Conservation (phyloP, 2,797 vertebrate genomes). For the Vespertilio murinus region DNA sequence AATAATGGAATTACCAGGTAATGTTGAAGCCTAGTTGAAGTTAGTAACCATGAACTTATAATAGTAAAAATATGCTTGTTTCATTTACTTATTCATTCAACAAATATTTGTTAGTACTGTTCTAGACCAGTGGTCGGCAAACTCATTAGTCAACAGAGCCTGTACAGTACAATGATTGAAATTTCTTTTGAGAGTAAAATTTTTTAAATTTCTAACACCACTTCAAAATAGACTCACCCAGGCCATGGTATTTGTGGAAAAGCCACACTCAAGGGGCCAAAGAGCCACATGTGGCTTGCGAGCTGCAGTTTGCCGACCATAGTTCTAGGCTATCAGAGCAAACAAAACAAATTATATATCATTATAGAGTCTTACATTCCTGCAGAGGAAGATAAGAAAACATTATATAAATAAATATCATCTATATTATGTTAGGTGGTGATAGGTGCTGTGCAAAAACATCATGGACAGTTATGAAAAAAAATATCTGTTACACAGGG, state of each 20-base stretch:
- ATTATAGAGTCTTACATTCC: background rate
- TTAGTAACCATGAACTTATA: background rate
- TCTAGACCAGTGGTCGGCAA: background rate
- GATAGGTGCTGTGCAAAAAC: background rate
- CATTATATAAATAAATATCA: background rate
- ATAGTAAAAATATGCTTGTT: background rate
- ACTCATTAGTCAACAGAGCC: too few relatives aligned
- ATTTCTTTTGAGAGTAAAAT: too few relatives aligned
- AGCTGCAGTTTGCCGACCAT: too few relatives aligned
- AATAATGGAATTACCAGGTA: background rate
- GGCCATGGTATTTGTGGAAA: too few relatives aligned
- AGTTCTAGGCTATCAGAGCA: background rate
- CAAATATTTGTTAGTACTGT: background rate
- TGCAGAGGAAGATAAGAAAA: background rate
- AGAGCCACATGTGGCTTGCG: too few relatives aligned
- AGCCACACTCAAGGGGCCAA: too few relatives aligned
- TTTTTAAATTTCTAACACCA: too few relatives aligned
- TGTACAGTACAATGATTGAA: too few relatives aligned
- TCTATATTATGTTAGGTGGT: background rate
- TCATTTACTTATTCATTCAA: conserved; percentile 10
- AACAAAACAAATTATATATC: background rate
- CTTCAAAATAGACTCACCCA: too few relatives aligned
- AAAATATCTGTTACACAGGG: background rate
- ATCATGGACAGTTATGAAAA: background rate
- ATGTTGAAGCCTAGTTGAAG: background rate